Evolutionary conservation across 1,140 invertebrate species (phyloP), one percentile per base, ranked within the genome.

Genomic region (Drosophila paulistorum): DNA sequence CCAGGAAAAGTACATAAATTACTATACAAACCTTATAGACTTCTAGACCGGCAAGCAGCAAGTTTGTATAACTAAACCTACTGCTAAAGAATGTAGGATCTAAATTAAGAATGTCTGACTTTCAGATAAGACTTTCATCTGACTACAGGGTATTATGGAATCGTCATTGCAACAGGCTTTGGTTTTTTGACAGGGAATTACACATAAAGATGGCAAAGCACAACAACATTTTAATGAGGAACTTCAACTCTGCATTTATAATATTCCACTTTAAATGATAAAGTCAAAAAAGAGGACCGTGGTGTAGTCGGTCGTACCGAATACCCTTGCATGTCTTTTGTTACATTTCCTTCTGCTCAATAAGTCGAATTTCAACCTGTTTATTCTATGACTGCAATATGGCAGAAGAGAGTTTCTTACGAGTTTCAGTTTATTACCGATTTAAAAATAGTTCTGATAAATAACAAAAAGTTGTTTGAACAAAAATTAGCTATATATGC

Each of bases 231-330:
- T 51, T 51, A 51, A 51, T 51, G 45, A 23, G 45, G 9, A 51
- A 51, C 45, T 51, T 51, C 45, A 51, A 51, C 45, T 51, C 17
- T 11, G 17, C 1, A 17, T 20, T 51, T 51, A 51, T 51, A 51
- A 51, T 51, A 51, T 51, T 17, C 45, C 20, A 51, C 13, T 51
- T 51, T 51, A 51, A 51, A 51, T 51, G 45, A 51, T 51, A 51
- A 51, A 51, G 45, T 51, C 45, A 11, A 20, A 9, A 23, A 5
- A 30, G 26, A 30, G 26, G 5, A 0, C 26, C 26, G 26, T 30
- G 5, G 6, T 30, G 30, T 7, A 3, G 5, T 6, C 5, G 6
- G 30, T 30, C 30, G 1, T 30, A 30, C 0, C 30, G 30, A 30
- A 30, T 30, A 30, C 30, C 30, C 30, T 30, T 30, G 30, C 6